phyloP scores from a whole-genome alignment of 2,888 invertebrate genomes.

The Apeira syringaria region DNA sequence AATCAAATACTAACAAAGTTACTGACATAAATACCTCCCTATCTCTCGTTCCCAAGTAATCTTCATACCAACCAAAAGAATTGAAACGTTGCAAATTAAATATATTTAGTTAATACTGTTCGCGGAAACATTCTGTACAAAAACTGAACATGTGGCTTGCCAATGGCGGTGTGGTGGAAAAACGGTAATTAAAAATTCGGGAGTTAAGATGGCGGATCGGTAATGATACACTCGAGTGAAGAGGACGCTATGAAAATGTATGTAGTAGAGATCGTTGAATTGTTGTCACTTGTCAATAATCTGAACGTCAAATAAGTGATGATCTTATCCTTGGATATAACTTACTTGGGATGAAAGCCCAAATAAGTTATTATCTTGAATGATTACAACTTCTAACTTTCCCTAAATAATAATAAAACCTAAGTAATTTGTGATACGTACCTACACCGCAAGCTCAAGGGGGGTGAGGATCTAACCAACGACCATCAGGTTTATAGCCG shows the following conservation, averaged over 20 bases:
- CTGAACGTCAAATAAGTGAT: no score
- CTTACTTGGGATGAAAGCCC: no score
- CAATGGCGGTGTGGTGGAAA: slow-evolving; percentile 22
- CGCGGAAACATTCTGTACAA: slow-evolving; percentile 37
- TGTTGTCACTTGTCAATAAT: no score
- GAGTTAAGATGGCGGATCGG: slow-evolving; percentile 14
- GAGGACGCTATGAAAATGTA: slow-evolving; percentile 11
- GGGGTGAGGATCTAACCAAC: no score
- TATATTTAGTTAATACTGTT: slow-evolving; percentile 44
- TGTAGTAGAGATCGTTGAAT: not conserved
- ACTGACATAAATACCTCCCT: not conserved
- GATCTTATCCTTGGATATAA: no score
- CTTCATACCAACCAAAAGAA: slow-evolving; percentile 27
- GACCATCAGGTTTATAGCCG: no score
- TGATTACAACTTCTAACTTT: no score
- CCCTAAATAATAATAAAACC: no score
- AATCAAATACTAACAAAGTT: not conserved
- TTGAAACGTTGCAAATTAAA: slow-evolving; percentile 44
- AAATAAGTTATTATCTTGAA: no score
- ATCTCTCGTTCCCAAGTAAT: slow-evolving; percentile 29
- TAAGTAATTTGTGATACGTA: no score
- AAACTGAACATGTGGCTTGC: slow-evolving; percentile 22
- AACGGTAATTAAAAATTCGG: slow-evolving; percentile 30
- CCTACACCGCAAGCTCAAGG: no score
- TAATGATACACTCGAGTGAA: slow-evolving; percentile 12